Percentiles rank a stretch among this genome's conserved stretches.
Conservation (phyloP, 2,888 invertebrate species). For the Magallana nippona region DNA sequence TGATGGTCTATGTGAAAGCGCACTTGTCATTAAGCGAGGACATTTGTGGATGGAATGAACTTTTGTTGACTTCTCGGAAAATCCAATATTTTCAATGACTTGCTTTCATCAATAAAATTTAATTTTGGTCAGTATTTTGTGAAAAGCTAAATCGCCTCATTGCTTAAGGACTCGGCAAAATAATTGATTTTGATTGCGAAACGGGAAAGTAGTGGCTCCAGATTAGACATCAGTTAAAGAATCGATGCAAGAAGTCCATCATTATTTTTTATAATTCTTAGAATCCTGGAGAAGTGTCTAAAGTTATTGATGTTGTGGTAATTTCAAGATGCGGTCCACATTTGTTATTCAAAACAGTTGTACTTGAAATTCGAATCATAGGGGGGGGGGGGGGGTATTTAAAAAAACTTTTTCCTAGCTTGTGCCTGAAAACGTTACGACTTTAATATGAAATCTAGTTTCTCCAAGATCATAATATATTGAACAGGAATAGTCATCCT, state of each 20-base stretch:
- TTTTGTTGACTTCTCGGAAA: conserved; percentile 25
- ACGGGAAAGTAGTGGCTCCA: conserved; percentile 34
- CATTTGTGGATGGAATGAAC: conserved; percentile 9
- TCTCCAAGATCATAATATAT: too few species aligned
- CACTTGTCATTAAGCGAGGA: neutral
- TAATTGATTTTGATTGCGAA: conserved; percentile 36
- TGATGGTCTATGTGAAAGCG: neutral
- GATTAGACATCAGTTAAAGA: conserved; percentile 28
- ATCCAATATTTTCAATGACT: conserved; percentile 35
- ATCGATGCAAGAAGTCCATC: conserved; percentile 27
- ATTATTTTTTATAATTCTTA: conserved; percentile 32
- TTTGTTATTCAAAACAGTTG: neutral
- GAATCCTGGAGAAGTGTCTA: conserved; percentile 17
- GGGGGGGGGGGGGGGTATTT: too few species aligned
- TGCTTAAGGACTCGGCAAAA: conserved; percentile 33
- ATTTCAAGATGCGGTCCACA: neutral
- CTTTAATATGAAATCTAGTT: too few species aligned
- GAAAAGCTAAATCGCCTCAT: conserved; percentile 32
- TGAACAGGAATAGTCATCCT: too few species aligned
- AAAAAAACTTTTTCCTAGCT: too few species aligned
- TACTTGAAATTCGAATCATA: too few species aligned
- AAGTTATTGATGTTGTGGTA: neutral
- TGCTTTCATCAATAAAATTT: conserved; percentile 32
- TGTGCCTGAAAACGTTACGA: too few species aligned
- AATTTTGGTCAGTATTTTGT: conserved; percentile 35